phyloP scores from a whole-genome alignment of 2,113 vertebrate genomes.

The Grantiella picta region DNA sequence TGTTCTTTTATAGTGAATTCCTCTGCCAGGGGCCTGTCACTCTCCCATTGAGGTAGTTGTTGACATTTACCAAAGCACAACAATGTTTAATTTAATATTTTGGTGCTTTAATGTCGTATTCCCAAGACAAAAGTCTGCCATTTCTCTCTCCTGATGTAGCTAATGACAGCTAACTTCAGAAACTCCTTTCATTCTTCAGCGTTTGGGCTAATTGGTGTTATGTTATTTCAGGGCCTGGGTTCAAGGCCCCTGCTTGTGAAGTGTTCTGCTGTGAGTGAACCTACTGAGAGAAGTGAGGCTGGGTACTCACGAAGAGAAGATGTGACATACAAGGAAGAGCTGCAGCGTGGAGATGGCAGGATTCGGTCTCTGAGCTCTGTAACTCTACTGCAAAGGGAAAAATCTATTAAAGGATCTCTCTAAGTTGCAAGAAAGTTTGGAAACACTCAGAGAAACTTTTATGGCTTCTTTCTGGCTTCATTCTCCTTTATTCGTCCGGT shows the following conservation, averaged over 20 bases:
- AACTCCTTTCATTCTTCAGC: not conserved
- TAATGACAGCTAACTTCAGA: constrained; percentile 11
- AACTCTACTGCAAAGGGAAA: not conserved
- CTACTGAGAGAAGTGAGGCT: not conserved
- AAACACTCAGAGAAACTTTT: not conserved
- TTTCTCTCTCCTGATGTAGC: not conserved
- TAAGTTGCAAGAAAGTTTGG: not conserved
- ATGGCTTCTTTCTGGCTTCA: not conserved
- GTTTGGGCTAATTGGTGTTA: not conserved
- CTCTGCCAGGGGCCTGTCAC: constrained; percentile 10
- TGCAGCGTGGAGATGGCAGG: not conserved
- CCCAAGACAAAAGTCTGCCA: not conserved
- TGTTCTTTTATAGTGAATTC: not conserved
- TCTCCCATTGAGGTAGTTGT: constrained; percentile 22
- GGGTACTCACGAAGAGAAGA: not conserved
- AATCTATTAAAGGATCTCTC: not conserved
- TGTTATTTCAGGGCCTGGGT: not conserved
- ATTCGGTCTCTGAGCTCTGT: not conserved
- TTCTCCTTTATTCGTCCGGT: not conserved
- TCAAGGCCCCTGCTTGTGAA: not conserved
- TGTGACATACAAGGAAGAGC: not conserved
- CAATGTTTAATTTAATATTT: constrained; percentile 55
- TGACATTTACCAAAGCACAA: constrained; percentile 61
- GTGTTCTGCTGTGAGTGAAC: not conserved
- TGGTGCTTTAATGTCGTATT: constrained; percentile 26